Base-by-base conservation (phyloP, 2,113 vertebrate species). In the Zosterops lateralis region DNA sequence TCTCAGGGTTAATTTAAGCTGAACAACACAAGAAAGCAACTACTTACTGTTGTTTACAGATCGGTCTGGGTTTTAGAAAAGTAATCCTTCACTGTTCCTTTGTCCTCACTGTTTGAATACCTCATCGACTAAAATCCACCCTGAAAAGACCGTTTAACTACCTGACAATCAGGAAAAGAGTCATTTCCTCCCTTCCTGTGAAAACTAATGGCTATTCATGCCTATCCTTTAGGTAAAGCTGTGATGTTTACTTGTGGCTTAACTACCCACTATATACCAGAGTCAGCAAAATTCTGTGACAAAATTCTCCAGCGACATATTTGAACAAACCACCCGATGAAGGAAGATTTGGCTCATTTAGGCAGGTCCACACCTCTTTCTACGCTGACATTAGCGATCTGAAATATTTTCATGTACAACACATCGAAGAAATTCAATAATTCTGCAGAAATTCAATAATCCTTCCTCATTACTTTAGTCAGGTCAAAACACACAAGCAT, bases 151-250 rank as follows among this genome's bases (percentile, higher is more conserved):
- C 29, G 36, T 50, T 47, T 89, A 91, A 92, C 78, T 90, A 91
- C 71, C 51, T 67, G 66, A 78, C 76, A 68, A 76, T 32, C 87
- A 96, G 95, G 95, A 97, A 97, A 85, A 94, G 81, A 26, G 77
- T 90, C 26, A 91, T 94, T 96, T 97, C 96, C 95, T 96, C 84
- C 86, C 83, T 97, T 95, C 85, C 93, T 74, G 77, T 88, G 90
- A 88, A 93, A 93, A 95, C 76, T 82, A 95, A 91, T 40, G 74
- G 80, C 72, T 94, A 92, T 83, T 96, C 91, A 92, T 29, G 65
- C 73, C 70, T 84, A 28, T 78, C 77, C 93, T 77, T 87, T 78
- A 77, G 84, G 71, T 93, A 91, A 89, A 97, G 88, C 42, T 95
- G 87, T 61, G 89, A 81, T 84, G 53, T 95, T 93, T 97, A 87